Conservation (phyloP, 2,888 invertebrate genomes). For the Tenthredo notha region DNA sequence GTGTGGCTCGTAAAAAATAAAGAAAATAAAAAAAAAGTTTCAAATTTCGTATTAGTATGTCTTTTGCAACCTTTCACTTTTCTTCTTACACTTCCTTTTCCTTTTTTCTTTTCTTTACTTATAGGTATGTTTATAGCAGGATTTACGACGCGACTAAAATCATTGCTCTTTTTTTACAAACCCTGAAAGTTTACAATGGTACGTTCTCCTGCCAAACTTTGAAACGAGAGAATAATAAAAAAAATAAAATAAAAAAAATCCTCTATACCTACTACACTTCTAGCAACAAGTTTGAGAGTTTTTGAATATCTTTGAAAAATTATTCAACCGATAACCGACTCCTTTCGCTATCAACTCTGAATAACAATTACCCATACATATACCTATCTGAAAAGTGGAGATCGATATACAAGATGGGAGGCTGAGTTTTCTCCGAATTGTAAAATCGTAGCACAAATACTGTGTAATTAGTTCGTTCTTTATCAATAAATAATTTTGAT, state of each 20-base stretch:
- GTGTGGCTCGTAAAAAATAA: background rate
- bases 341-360: background rate
- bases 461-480: background rate
- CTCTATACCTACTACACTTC: background rate
- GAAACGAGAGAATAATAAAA: background rate
- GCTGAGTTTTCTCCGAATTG: too few species aligned
- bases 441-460: background rate
- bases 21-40: background rate
- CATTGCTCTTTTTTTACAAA: background rate
- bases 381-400: background rate
- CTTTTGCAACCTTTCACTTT: background rate
- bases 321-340: background rate
- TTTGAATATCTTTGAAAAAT: background rate
- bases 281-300: background rate
- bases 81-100: background rate
- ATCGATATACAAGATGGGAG: background rate
- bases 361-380: background rate
- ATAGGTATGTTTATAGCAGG: background rate
- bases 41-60: background rate
- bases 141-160: background rate
- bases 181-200: background rate
- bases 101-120: background rate
- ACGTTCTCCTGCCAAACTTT: background rate
- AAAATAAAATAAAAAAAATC: background rate
- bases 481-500: background rate